Evolutionary conservation across 1,140 invertebrate species (phyloP).

Genomic region (Pollicipes pollicipes): DNA sequence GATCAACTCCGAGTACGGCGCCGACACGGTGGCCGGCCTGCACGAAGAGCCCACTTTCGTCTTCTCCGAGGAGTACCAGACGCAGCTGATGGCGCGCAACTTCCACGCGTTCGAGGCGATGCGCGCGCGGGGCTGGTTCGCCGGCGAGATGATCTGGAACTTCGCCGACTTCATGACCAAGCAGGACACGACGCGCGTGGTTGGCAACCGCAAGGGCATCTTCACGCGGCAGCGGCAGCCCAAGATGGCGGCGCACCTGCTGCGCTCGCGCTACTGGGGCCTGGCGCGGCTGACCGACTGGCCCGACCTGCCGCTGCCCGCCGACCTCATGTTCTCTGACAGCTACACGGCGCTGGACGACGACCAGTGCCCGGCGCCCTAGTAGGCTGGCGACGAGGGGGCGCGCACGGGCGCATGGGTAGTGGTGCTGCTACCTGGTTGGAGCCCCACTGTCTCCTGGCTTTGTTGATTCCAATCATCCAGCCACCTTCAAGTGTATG

Average conservation of each 20-base stretch:
- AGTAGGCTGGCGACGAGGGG: too few relatives aligned
- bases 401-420: too few relatives aligned
- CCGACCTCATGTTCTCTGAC: too few relatives aligned
- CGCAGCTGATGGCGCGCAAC: conserved; percentile 58
- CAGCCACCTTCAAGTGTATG: too few relatives aligned
- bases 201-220: conserved; percentile 77
- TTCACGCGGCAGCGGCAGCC: conserved; percentile 73
- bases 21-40: conserved; percentile 73
- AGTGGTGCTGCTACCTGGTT: too few relatives aligned
- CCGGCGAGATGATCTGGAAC: conserved; percentile 95
- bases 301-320: too few relatives aligned
- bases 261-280: conserved; percentile 47
- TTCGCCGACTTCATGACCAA: conserved; percentile 35
- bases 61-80: conserved; percentile 91
- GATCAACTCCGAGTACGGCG: conserved; percentile 87
- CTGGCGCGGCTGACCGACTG: too few relatives aligned
- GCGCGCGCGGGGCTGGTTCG: conserved; percentile 56
- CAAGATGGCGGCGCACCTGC: conserved; percentile 57
- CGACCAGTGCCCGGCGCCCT: too few relatives aligned
- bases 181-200: conserved; percentile 23
- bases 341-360: too few relatives aligned
- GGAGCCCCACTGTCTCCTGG: too few relatives aligned
- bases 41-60: conserved; percentile 47
- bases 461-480: too few relatives aligned
- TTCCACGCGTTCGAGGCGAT: conserved; percentile 77